Base-by-base conservation (phyloP, 2,113 vertebrate species). In the Rousettus leschenaultii region DNA sequence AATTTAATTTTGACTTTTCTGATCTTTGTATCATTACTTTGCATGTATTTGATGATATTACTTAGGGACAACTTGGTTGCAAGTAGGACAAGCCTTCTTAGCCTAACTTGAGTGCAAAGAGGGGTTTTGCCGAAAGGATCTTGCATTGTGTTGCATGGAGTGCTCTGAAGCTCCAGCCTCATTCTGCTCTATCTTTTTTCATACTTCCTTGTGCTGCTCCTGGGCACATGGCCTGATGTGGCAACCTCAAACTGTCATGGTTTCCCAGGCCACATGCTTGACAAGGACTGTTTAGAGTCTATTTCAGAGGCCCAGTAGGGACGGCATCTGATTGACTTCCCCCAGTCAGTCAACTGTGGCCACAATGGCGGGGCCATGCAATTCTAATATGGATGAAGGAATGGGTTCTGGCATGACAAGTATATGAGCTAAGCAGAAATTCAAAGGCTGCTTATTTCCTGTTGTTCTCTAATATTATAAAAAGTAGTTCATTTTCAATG, bases 401-500 rank as follows among this genome's bases (percentile, higher is more conserved):
- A 19, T 16, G 53, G 21, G 33, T 57, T 3, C 43, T 7, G 65
- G n/a, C 15, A 7, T 11, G 28, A 22, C 48, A 28, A 24, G 68
- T 16, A 0, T 24, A 2, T 55, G 85, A 33, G 16, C 35, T 6
- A 18, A 86, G 1, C 53, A 14, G 55, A 75, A 53, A 35, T 71
- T 24, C n/a, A 30, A 51, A 15, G 38, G 13, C 61, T 35, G 57
- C 63, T 78, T 59, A 0, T 70, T 40, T 66, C 40, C 4, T 61
- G 1, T 71, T 61, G 22, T 70, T 77, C 12, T 7, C 13, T 40
- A 3, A 18, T 85, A 7, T 66, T 43, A 18, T 14, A 22, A 45
- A 30, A 38, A 83, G 24, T 40, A 48, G 71, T 65, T 96, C 86
- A 89, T 12, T 86, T 96, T 93, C 73, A 5, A 0, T 91, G 43